phyloP scores from a whole-genome alignment of 1,140 invertebrate species.

The Cherax quadricarinatus region DNA sequence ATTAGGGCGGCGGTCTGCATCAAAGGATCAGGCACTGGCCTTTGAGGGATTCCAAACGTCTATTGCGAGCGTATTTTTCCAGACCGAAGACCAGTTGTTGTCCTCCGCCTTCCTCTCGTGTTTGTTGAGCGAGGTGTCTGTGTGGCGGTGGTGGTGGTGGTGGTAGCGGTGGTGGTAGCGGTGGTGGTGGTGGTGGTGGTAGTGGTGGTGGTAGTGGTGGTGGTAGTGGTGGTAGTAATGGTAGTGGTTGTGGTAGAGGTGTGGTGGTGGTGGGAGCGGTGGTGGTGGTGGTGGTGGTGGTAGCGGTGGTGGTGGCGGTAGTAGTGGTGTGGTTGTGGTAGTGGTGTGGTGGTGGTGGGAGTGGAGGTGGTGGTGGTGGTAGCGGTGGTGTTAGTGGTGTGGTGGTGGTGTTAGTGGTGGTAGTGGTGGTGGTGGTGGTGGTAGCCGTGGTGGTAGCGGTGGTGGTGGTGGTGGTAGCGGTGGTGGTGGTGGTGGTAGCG shows the following conservation, averaged over 20 bases:
- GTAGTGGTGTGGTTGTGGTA: too few species aligned
- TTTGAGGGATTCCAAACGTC: slow-evolving; percentile 70
- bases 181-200: neutral
- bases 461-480: neutral
- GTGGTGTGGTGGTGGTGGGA: too few species aligned
- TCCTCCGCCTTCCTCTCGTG: neutral
- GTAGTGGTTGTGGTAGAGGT: too few species aligned
- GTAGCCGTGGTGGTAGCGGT: neutral
- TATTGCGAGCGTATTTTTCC: slow-evolving; percentile 65
- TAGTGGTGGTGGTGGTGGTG: too few species aligned
- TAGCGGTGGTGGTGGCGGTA: too few species aligned
- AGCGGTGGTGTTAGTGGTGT: too few species aligned
- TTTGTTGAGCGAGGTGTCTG: too few species aligned
- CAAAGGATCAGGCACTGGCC: slow-evolving; percentile 70
- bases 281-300: too few species aligned
- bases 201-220: neutral
- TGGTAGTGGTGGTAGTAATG: neutral
- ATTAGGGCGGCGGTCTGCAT: slow-evolving; percentile 65
- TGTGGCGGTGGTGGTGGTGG: neutral
- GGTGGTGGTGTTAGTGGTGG: too few species aligned
- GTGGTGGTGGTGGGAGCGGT: too few species aligned
- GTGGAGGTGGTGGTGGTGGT: too few species aligned
- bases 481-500: too few species aligned
- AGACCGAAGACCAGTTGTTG: slow-evolving; percentile 38
- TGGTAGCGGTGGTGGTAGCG: neutral